Conservation (phyloP, 2,888 invertebrate genomes). For the Acleris cristana region DNA sequence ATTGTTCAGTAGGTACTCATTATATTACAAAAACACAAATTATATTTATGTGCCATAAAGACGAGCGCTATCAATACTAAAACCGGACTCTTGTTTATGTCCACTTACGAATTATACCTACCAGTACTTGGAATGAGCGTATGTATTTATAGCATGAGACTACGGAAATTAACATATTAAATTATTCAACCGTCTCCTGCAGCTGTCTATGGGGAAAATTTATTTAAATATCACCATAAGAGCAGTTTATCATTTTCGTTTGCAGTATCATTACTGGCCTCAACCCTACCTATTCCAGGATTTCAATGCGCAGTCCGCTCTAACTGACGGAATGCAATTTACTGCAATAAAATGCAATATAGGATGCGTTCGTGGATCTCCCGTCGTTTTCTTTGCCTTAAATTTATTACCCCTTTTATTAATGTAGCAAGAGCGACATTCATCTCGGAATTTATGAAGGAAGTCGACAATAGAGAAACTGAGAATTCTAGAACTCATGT, state of each 20-base stretch:
- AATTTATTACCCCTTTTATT: constrained; percentile 32
- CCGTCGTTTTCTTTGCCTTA: constrained; percentile 28
- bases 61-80: constrained; percentile 8
- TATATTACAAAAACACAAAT: constrained; percentile 1
- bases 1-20: constrained; percentile 6
- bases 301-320: constrained; percentile 7
- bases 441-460: constrained; percentile 44
- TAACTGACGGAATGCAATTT: constrained; percentile 29
- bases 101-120: constrained; percentile 9
- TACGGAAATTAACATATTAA: constrained; percentile 24
- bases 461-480: constrained; percentile 50
- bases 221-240: constrained; percentile 12
- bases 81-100: constrained; percentile 12
- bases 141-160: constrained; percentile 4
- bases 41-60: constrained; percentile 5
- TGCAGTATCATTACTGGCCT: constrained; percentile 12
- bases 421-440: constrained; percentile 33
- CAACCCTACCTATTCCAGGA: constrained; percentile 17
- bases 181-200: constrained; percentile 26
- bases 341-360: constrained; percentile 26
- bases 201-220: constrained; percentile 17
- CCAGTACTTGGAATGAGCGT: constrained; percentile 6
- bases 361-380: constrained; percentile 21
- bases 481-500: constrained; percentile 53
- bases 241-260: constrained; percentile 26